Percentiles rank a stretch among this genome's conserved stretches.
These are phyloP conservation scores for Microplitis deprimator DNA, from an alignment of 2,888 invertebrate genomes.

Conservation along the genomic window DNA sequence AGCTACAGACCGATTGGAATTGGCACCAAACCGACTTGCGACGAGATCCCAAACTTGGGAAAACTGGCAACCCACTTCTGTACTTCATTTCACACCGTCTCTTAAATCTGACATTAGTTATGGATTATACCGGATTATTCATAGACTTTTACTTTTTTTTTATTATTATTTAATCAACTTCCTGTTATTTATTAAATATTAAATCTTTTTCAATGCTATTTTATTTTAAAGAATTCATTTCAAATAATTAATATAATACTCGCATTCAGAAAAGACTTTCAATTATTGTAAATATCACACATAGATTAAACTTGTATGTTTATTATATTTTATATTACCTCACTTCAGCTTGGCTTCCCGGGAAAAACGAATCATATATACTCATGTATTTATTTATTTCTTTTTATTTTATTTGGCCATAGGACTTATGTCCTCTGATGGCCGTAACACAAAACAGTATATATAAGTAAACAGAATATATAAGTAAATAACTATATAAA, in stretches of 20 bases:
- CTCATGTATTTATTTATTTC: no score
- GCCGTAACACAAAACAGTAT: no score
- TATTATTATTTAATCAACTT: not conserved
- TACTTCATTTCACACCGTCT: not conserved
- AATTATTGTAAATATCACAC: not conserved
- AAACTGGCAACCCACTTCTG: conserved; percentile 11
- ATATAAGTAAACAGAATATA: no score
- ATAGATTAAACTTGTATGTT: not conserved
- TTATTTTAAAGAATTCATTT: not conserved
- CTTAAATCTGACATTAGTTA: not conserved
- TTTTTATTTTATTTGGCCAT: no score
- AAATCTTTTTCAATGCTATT: not conserved
- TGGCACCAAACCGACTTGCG: conserved; percentile 44
- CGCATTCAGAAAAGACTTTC: not conserved
- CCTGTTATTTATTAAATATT: not conserved
- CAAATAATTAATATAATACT: not conserved
- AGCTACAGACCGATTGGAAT: conserved; percentile 57
- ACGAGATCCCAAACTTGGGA: conserved; percentile 21
- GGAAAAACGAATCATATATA: not conserved
- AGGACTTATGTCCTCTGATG: no score
- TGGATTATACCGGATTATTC: not conserved
- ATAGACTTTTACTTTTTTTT: not conserved
- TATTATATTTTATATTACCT: not conserved
- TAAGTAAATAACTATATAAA: no score
- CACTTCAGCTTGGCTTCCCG: not conserved